Evolutionary conservation across 2,797 vertebrate species (phyloP).

Genomic region (Nyctalus aviator): DNA sequence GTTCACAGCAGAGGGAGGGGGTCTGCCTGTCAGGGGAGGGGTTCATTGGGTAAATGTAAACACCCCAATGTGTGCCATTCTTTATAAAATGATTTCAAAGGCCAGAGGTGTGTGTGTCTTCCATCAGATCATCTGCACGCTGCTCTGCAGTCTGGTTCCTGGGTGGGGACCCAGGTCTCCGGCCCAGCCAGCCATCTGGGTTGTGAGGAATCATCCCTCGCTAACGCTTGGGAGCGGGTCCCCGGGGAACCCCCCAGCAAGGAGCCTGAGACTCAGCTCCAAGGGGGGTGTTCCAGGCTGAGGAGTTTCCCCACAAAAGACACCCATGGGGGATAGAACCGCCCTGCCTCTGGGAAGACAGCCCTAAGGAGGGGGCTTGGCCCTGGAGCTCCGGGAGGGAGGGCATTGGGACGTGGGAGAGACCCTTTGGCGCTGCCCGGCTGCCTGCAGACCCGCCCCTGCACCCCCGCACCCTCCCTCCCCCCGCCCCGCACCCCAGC

Average conservation of each 20-base stretch:
- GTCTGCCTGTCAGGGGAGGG: not conserved
- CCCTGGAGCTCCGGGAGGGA: not conserved
- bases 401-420: not conserved
- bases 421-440: not conserved
- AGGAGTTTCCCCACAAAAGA: conserved; percentile 41
- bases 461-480: not conserved
- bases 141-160: not conserved
- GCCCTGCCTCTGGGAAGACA: not conserved
- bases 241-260: not conserved
- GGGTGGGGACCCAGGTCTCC: not conserved
- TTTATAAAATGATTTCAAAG: conserved; percentile 72
- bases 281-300: not conserved
- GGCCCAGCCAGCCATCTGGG: not conserved
- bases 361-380: not conserved
- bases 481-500: not conserved
- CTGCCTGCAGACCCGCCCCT: not conserved
- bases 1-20: not conserved
- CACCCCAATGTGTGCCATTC: conserved; percentile 46
- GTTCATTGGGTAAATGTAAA: conserved; percentile 32
- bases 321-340: not conserved
- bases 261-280: not conserved
- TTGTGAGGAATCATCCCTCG: not conserved
- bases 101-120: conserved; percentile 14
- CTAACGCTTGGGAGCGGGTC: not conserved
- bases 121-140: not conserved